A percentile compares a stretch with the other conserved stretches of the same genome.
These are phyloP conservation scores for Rotaria macrura DNA, from an alignment of 2,888 invertebrate species.

Conservation along the genomic window DNA sequence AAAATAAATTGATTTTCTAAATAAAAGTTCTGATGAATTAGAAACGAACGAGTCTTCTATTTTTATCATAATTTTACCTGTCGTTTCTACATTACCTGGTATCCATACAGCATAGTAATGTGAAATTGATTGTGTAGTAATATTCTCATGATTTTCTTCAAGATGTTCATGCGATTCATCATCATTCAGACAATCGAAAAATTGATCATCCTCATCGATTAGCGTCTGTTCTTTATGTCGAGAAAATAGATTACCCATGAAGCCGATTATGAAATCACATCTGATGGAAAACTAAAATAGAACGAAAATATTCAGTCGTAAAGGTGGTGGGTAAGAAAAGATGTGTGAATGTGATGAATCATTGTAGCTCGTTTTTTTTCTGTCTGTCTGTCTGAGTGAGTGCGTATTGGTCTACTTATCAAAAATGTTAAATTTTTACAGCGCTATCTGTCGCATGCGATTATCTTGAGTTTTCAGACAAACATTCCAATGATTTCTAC, in stretches of 20 bases:
- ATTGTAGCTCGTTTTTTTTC: background rate
- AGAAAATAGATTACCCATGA: conserved; percentile 10
- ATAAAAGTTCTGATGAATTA: no score
- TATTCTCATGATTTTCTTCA: background rate
- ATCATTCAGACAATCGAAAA: conserved; percentile 19
- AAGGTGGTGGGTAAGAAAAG: no score
- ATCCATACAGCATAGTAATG: conserved; percentile 17
- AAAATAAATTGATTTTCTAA: conserved; percentile 13
- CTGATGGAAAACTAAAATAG: background rate
- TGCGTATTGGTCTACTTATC: no score
- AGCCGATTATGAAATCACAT: background rate
- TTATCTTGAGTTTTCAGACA: no score
- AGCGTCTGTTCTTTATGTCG: background rate
- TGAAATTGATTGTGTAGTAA: background rate
- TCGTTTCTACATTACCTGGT: background rate
- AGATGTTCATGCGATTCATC: background rate
- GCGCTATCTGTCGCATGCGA: no score
- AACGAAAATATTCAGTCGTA: background rate
- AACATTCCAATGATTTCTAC: no score
- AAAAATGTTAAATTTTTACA: no score
- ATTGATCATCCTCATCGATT: background rate
- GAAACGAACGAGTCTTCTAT: no score
- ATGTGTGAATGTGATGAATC: background rate
- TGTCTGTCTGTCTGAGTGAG: no score
- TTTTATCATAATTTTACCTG: background rate